Evolutionary conservation across 2,888 invertebrate species (phyloP).

Genomic region (Pilophorus perplexus): DNA sequence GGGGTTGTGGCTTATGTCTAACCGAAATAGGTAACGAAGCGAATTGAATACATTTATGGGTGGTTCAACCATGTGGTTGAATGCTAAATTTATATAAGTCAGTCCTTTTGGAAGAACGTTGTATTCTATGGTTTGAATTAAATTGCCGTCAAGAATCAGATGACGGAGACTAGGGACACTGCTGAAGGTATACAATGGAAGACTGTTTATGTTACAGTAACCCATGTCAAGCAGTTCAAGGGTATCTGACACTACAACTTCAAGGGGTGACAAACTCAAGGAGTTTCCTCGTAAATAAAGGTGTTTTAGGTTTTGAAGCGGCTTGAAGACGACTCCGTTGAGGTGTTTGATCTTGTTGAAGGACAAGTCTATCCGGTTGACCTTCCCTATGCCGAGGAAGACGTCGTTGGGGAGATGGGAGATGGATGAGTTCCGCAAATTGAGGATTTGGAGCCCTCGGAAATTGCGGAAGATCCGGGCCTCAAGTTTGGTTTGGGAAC

Average conservation of each 20-base stretch:
- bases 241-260: constrained; percentile 46
- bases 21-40: constrained; percentile 43
- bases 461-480: constrained; percentile 45
- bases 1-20: constrained; percentile 48
- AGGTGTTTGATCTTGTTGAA: constrained; percentile 47
- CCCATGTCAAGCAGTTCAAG: constrained; percentile 47
- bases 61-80: constrained; percentile 47
- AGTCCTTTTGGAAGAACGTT: constrained; percentile 46
- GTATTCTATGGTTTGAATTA: constrained; percentile 45
- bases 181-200: constrained; percentile 46
- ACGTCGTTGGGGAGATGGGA: constrained; percentile 50
- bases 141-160: constrained; percentile 47
- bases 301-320: constrained; percentile 50
- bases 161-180: constrained; percentile 43
- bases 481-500: constrained; percentile 40
- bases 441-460: constrained; percentile 44
- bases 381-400: constrained; percentile 52
- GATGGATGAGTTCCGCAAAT: constrained; percentile 45
- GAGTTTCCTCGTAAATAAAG: constrained; percentile 54
- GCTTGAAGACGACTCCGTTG: constrained; percentile 46
- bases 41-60: constrained; percentile 47
- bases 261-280: constrained; percentile 48
- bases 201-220: constrained; percentile 44
- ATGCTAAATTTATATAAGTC: constrained; percentile 47
- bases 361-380: constrained; percentile 50